Evolutionary conservation across 2,888 invertebrate species (phyloP), one percentile per base, ranked within the genome.

Genomic region (Hoplodrina blanda): DNA sequence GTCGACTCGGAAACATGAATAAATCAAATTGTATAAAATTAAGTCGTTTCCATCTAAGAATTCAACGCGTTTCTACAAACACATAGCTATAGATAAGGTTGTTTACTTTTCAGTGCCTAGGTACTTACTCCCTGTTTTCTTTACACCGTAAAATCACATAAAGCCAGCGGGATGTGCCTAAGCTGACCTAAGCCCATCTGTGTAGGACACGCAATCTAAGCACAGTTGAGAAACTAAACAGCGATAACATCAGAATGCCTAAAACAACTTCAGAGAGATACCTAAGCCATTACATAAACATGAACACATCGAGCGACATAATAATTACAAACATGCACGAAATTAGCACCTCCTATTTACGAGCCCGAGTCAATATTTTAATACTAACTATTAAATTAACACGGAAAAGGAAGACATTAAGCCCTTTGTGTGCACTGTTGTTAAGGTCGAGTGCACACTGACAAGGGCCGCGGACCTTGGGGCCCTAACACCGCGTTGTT

Each of bases 361-460:
- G 37, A 25, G 55, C 25, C 41, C 65, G 63, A 82, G 67, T 78
- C 81, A 81, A 82, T 83, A 83, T 83, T 83, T 64, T 63, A 73
- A 71, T 66, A 80, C 69, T 65, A 80, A 83, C 73, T 83, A 75
- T 71, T 60, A 66, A 81, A 75, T 71, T 66, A 81, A 72, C 76
- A 70, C 76, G 82, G 84, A 81, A 81, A 83, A 72, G 78, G 84
- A 83, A 82, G 75, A 62, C 60, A 82, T 78, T 57, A 72, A 62
- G 75, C 81, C 84, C 82, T 80, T 73, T 60, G 60, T 79, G 74
- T 73, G 63, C 30, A 66, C 60, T 53, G 41, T 20, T 63, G 80
- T 49, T 76, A 72, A 84, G 85, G 83, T 84, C 85, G 83, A 82
- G 74, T 75, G 74, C 83, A 77, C 74, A 82, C 70, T 44, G 69